phyloP scores from a whole-genome alignment of 2,113 vertebrate genomes.

The Cygnus buccinator region DNA sequence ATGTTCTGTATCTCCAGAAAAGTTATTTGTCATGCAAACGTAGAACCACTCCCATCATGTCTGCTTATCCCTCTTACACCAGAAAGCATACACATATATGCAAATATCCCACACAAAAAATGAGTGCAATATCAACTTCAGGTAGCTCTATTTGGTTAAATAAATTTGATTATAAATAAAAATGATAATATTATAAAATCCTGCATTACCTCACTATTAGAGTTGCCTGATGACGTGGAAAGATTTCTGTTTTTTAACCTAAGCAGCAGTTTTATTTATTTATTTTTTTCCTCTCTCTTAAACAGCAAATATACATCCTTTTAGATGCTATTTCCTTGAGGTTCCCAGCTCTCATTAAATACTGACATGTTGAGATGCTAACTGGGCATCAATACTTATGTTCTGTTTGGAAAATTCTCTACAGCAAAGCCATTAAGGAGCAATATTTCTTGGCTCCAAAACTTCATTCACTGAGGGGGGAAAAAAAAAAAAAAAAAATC shows the following conservation, averaged over 20 bases:
- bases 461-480: no score
- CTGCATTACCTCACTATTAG: background rate
- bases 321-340: background rate
- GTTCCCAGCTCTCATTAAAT: background rate
- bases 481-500: background rate
- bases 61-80: background rate
- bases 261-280: background rate
- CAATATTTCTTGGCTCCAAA: conserved; percentile 3
- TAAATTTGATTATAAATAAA: background rate
- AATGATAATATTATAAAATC: background rate
- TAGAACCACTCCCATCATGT: accelerated
- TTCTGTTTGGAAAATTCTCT: background rate
- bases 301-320: background rate
- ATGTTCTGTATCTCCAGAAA: background rate
- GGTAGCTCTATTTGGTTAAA: background rate
- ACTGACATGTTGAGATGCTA: background rate
- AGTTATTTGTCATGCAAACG: background rate
- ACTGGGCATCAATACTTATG: background rate
- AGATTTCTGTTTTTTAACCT: background rate
- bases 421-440: background rate
- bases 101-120: background rate
- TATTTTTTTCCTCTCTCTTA: background rate
- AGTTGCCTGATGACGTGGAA: background rate
- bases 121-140: background rate
- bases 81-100: background rate